Evolutionary conservation across 2,888 invertebrate genomes (phyloP).

Genomic region (Tipula unca): DNA sequence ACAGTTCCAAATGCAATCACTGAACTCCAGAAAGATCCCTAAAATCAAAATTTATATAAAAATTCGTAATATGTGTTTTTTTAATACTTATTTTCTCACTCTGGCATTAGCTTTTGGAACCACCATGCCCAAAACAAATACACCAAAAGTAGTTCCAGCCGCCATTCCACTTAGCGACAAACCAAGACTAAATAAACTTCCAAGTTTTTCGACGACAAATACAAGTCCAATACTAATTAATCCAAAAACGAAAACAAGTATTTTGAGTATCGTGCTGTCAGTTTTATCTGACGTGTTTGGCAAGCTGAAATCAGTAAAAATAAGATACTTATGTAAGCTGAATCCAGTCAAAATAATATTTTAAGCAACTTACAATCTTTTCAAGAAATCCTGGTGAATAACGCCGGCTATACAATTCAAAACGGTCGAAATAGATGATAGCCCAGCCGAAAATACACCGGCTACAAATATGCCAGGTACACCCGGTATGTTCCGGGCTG

Average conservation of each 20-base stretch:
- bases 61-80: neutral
- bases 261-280: constrained; percentile 30
- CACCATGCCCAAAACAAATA: constrained; percentile 60
- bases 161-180: constrained; percentile 54
- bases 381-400: constrained; percentile 56
- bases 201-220: constrained; percentile 53
- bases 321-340: neutral
- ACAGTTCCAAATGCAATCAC: neutral
- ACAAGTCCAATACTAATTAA: constrained; percentile 46
- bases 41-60: neutral
- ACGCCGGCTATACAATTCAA: constrained; percentile 56
- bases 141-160: constrained; percentile 57
- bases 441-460: constrained; percentile 63
- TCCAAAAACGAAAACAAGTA: constrained; percentile 44
- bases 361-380: constrained; percentile 26
- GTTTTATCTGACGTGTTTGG: constrained; percentile 36
- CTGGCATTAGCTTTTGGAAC: constrained; percentile 55
- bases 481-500: constrained; percentile 57
- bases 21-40: neutral
- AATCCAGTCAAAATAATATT: neutral
- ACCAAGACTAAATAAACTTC: constrained; percentile 56
- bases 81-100: constrained; percentile 35
- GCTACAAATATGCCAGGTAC: constrained; percentile 68
- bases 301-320: neutral
- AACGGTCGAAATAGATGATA: constrained; percentile 55